Base-by-base conservation (phyloP, 2,888 invertebrate species). In the Volucella bombylans region DNA sequence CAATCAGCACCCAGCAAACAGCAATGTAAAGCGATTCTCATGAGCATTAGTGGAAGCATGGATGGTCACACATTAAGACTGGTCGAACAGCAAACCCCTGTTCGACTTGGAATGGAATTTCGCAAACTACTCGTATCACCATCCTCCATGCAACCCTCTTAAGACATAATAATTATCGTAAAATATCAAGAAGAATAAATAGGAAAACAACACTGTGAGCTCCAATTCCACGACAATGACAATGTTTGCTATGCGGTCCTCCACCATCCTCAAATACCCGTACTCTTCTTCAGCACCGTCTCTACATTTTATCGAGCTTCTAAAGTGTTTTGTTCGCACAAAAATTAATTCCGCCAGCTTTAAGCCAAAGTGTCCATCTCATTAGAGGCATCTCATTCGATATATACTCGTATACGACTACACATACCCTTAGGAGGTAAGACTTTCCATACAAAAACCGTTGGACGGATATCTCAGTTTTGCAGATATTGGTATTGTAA, bases 291-390 rank as follows among this genome's bases (percentile, higher is more conserved):
- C n/a, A 31, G 39, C 15, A 14, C 23, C 6, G 14, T 38, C 54
- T 43, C 54, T 23, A 15, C 54, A 54, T 12, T 14, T 31, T 14
- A 9, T 14, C 18, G 43, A 14, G 10, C 45, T 55, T 73, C 79
- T 54, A 79, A 83, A 83, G 83, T 83, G 83, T 71, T 83, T 83
- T 76, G 80, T 76, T 76, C 74, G 67, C 80, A 80, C 61, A 71
- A 74, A 74, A 83, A 83, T 74, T 79, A 79, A 80, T 83, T 83
- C 71, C 67, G 18, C 74, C 67, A 76, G 71, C 74, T 74, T 76
- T 61, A 71, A 76, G 80, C 80, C 83, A 71, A 71, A 69, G 74
- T 74, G 83, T 83, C 80, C 74, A 83, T 74, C 69, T 82, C 81
- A 82, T 82, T 79, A 69, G 74, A 71, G 74, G 61, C 52, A 71